Evolutionary conservation across 2,113 vertebrate species (phyloP).

Genomic region (Plestiodon gilberti): DNA sequence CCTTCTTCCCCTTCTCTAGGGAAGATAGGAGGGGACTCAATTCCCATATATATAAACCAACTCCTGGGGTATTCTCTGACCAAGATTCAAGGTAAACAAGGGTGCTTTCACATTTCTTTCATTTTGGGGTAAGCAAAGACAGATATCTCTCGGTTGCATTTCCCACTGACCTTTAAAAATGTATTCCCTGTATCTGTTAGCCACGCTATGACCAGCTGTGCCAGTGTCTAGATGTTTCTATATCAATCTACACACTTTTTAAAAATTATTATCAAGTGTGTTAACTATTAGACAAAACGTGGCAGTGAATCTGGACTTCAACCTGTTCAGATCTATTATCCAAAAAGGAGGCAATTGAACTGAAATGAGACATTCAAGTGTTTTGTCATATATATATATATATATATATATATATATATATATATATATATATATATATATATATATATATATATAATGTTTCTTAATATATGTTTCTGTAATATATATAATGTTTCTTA

Average conservation of each 20-base stretch:
- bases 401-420: background rate
- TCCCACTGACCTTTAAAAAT: background rate
- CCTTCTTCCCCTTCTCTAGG: background rate
- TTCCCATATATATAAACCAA: background rate
- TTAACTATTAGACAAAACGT: slow-evolving; percentile 31
- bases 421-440: background rate
- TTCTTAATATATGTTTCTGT: no score
- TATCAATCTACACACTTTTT: slow-evolving; percentile 6
- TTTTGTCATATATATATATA: slow-evolving; percentile 17
- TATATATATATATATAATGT: background rate
- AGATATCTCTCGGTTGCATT: slow-evolving; percentile 3
- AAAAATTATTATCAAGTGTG: background rate
- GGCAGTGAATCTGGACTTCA: slow-evolving; percentile 9
- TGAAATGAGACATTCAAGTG: slow-evolving; percentile 9
- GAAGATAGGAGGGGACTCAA: background rate
- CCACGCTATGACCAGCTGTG: background rate
- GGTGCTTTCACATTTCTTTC: background rate
- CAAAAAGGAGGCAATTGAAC: slow-evolving; percentile 10
- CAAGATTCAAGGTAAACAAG: background rate
- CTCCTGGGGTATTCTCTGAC: background rate
- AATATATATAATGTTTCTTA: no score
- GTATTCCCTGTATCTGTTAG: background rate
- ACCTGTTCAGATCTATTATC: slow-evolving; percentile 5
- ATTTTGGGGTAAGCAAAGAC: background rate
- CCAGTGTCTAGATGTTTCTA: slow-evolving; percentile 20